Evolutionary conservation across 2,888 invertebrate genomes (phyloP).

Genomic region (Cerceris rybyensis): DNA sequence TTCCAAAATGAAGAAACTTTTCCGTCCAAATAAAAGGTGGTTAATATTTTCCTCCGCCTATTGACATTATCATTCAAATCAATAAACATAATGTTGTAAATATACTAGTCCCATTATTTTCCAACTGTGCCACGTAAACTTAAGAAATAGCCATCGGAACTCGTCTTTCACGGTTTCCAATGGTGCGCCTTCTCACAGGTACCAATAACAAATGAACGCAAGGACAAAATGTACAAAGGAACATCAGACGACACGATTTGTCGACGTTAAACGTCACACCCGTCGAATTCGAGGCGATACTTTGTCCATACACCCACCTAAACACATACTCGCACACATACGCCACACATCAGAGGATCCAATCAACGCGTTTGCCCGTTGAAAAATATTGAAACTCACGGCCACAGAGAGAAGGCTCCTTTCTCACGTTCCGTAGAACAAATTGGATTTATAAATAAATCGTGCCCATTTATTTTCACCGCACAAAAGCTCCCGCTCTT

Average conservation of each 20-base stretch:
- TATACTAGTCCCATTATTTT: too few relatives aligned
- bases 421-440: constrained; percentile 49
- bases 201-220: neutral
- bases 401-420: constrained; percentile 23
- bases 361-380: constrained; percentile 42
- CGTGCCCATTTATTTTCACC: constrained; percentile 59
- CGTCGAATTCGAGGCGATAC: constrained; percentile 25
- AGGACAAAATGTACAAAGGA: constrained; percentile 28
- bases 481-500: constrained; percentile 49
- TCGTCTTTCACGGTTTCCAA: neutral
- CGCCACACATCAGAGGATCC: constrained; percentile 1
- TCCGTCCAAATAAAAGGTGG: too few relatives aligned
- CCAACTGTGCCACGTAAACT: neutral
- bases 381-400: constrained; percentile 50
- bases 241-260: constrained; percentile 8
- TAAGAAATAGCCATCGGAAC: neutral
- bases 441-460: constrained; percentile 73
- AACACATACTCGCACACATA: neutral
- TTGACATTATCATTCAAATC: too few relatives aligned
- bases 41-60: too few relatives aligned
- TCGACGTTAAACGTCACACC: constrained; percentile 37
- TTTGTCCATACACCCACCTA: constrained; percentile 11
- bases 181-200: neutral
- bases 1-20: too few relatives aligned
- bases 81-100: too few relatives aligned